Percentiles rank a stretch among this genome's conserved stretches.
phyloP scores from a whole-genome alignment of 2,113 vertebrate genomes.

The Opisthocomus hoazin region DNA sequence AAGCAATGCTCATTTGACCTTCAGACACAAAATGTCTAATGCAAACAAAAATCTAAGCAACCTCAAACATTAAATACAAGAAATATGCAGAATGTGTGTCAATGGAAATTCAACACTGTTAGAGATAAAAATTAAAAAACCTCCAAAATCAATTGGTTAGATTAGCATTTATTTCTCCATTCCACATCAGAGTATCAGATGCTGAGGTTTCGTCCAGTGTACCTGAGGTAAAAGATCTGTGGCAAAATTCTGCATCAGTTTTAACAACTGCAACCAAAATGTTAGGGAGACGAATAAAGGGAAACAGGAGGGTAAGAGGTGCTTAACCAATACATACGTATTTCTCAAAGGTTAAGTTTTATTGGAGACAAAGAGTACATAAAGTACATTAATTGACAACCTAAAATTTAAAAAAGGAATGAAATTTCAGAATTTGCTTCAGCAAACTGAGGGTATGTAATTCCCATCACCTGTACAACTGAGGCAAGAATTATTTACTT shows the following conservation, averaged over 20 bases:
- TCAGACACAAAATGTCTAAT: constrained; percentile 34
- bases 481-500: neutral
- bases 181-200: neutral
- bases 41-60: constrained; percentile 49
- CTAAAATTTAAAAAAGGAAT: neutral
- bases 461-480: neutral
- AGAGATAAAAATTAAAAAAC: constrained; percentile 19
- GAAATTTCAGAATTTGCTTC: neutral
- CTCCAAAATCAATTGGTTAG: constrained; percentile 17
- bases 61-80: constrained; percentile 15
- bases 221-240: neutral
- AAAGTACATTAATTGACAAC: neutral
- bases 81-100: neutral
- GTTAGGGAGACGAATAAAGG: neutral
- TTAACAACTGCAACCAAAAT: neutral
- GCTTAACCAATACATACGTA: neutral
- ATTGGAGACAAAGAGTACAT: neutral
- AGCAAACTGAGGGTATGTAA: neutral
- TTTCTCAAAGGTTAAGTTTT: neutral
- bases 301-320: neutral
- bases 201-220: neutral
- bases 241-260: neutral
- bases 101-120: constrained; percentile 29
- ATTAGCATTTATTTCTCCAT: constrained; percentile 26
- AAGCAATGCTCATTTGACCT: constrained; percentile 59